phyloP scores from a whole-genome alignment of 2,888 invertebrate species.

The Thera obeliscata region DNA sequence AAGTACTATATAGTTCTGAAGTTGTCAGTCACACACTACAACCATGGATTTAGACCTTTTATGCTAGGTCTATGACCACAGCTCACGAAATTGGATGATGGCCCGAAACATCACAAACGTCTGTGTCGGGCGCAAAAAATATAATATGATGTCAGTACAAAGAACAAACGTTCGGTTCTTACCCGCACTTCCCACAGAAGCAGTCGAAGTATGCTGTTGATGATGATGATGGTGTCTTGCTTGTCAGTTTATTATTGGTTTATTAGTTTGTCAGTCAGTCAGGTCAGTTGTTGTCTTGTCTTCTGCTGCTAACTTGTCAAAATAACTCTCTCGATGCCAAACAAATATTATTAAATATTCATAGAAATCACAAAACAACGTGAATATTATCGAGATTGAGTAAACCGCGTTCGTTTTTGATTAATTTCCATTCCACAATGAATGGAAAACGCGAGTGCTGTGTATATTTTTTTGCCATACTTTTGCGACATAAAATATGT shows the following conservation, averaged over 20 bases:
- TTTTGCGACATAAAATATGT: slow-evolving; percentile 61
- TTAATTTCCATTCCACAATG: slow-evolving; percentile 37
- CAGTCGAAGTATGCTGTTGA: background rate
- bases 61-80: no score
- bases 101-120: no score
- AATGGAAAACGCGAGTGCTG: slow-evolving; percentile 41
- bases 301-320: slow-evolving; percentile 53
- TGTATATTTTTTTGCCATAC: slow-evolving; percentile 45
- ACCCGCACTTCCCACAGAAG: no score
- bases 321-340: slow-evolving; percentile 81
- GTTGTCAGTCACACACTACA: no score
- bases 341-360: slow-evolving; percentile 58
- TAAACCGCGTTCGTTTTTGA: slow-evolving; percentile 53
- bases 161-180: no score
- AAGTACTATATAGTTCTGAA: no score
- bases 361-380: slow-evolving; percentile 51
- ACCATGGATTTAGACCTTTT: no score
- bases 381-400: slow-evolving; percentile 69
- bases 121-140: no score
- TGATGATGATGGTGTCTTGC: background rate
- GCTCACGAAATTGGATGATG: no score
- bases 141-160: no score
- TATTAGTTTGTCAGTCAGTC: background rate
- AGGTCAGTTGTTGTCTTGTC: background rate
- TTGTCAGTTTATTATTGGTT: background rate